Evolutionary conservation across 2,888 invertebrate genomes (phyloP), one percentile per base, ranked within the genome.

Genomic region (Melieria omissa): DNA sequence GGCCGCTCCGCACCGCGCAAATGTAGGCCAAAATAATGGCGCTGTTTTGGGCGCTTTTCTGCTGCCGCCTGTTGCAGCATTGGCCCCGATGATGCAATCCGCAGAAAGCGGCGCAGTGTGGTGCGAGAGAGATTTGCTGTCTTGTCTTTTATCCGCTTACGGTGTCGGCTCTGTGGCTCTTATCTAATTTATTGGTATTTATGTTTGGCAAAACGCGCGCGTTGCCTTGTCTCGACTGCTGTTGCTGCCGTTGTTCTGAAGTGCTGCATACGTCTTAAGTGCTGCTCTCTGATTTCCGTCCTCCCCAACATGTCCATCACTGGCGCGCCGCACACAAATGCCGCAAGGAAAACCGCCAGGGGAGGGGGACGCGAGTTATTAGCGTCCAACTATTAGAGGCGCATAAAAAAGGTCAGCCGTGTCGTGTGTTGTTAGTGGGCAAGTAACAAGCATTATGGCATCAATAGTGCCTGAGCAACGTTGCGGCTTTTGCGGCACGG

Each of bases 131-230:
- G 29, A 29, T 29, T 29, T 29, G 29, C 29, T 29, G 29, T 29
- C 29, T 29, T 29, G 29, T 29, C 29, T 29, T 29, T 29, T 29
- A 57, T 54, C 65, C 55, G 54, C 65, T 65, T 57, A 55, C 45
- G 12, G 45, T 6, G 41, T 14, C 14, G 61, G 42, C 62, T 45
- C 52, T 69, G 44, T 63, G 46, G 63, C 57, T 72, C 58, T 72
- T 72, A 72, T 72, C 71, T 72, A 67, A 72, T 72, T 72, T 72
- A 72, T 72, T 72, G 63, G 52, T 63, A 57, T 67, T 67, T 67
- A 49, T 57, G 57, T 67, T 67, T 44, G 67, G 44, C 16, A 65
- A 62, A 55, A 44, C 52, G 52, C 70, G 63, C 71, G 55, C 47
- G 66, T 71, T 71, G 61, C 54, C 54, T 65, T 46, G 29, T 45